phyloP scores from a whole-genome alignment of 2,888 invertebrate genomes.

The Tipula confusa region DNA sequence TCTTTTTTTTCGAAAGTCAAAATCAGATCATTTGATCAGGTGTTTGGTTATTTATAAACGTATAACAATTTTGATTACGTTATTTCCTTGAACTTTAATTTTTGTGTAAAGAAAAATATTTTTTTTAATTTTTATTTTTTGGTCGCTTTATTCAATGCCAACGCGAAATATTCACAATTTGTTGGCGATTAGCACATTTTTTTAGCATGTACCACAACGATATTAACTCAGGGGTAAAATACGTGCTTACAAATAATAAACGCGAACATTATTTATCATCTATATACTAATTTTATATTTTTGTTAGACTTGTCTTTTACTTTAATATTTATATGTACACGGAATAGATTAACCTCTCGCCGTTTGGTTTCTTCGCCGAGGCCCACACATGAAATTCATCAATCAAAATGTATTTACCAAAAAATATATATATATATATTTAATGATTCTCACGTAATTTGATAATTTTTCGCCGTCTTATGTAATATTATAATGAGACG shows the following conservation, averaged over 20 bases:
- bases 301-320: not conserved
- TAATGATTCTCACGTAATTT: not conserved
- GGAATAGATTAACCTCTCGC: not conserved
- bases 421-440: not conserved
- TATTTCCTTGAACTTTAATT: constrained; percentile 12
- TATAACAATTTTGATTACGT: not conserved
- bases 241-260: not conserved
- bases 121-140: too few species aligned
- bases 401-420: not conserved
- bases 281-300: not conserved
- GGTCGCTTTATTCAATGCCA: not conserved
- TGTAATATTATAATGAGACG: not conserved
- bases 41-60: not conserved
- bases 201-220: not conserved
- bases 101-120: not conserved
- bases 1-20: not conserved
- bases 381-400: not conserved
- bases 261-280: not conserved
- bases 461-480: not conserved
- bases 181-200: not conserved
- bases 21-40: not conserved
- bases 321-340: not conserved
- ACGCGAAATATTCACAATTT: not conserved
- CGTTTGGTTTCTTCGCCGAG: not conserved
- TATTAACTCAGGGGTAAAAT: not conserved